Conservation (phyloP, 92 coral and sea anemone genomes). For the Siderastrea siderea region DNA sequence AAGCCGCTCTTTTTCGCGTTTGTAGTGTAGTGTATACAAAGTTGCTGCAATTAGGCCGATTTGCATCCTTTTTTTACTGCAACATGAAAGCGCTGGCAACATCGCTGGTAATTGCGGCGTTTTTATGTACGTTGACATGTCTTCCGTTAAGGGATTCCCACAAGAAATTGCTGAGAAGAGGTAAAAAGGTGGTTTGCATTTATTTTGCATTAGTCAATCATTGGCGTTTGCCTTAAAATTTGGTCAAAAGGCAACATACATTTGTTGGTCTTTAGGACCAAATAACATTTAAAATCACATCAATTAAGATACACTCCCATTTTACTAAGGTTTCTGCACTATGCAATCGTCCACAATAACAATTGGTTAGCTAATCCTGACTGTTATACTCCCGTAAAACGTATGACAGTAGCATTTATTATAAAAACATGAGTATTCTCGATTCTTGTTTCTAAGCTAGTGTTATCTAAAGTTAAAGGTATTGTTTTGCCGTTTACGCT, state of each 20-base stretch:
- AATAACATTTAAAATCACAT: background rate
- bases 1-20: constrained; percentile 22
- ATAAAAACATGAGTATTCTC: no score
- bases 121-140: background rate
- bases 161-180: constrained; percentile 13
- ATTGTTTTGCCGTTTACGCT: no score
- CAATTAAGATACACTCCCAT: background rate
- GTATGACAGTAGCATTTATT: no score
- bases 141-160: background rate
- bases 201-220: background rate
- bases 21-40: background rate
- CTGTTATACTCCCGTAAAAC: no score
- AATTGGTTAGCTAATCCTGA: no score
- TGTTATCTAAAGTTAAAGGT: no score
- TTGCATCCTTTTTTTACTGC: background rate
- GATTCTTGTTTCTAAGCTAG: no score
- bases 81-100: constrained; percentile 18
- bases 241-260: background rate
- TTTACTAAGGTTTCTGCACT: background rate
- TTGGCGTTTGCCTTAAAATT: background rate
- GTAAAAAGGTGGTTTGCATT: background rate
- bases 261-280: background rate
- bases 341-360: no score
- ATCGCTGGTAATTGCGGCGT: background rate
- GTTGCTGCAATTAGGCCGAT: background rate